These are phyloP conservation scores for Callipepla californica DNA, from an alignment of 2,113 vertebrate species.

Conservation along the genomic window DNA sequence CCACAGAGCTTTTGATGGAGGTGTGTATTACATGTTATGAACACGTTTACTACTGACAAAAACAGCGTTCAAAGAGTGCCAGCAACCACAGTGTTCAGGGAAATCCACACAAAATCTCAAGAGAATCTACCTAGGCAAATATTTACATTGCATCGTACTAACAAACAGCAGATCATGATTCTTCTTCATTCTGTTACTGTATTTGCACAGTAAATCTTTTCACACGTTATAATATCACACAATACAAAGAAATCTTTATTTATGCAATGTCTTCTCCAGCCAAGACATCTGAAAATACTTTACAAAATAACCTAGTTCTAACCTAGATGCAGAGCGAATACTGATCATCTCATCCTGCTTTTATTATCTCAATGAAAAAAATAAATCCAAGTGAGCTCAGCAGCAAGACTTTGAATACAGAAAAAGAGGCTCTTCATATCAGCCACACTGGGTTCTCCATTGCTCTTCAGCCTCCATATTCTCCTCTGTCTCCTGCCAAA, in stretches of 20 bases:
- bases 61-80: neutral
- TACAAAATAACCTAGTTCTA: constrained; percentile 59
- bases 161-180: constrained; percentile 54
- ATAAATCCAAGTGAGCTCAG: constrained; percentile 43
- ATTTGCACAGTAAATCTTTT: constrained; percentile 64
- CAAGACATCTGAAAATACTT: constrained; percentile 54
- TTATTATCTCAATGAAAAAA: constrained; percentile 53
- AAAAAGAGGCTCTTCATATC: neutral
- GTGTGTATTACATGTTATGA: neutral
- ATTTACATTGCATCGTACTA: constrained; percentile 29
- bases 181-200: constrained; percentile 44
- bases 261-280: constrained; percentile 50
- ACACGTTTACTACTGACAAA: neutral
- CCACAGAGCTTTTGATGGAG: neutral
- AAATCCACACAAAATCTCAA: constrained; percentile 29
- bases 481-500: neutral
- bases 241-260: constrained; percentile 50
- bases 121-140: constrained; percentile 44
- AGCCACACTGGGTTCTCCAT: neutral
- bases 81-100: neutral
- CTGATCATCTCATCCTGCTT: constrained; percentile 51
- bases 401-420: neutral
- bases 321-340: constrained; percentile 54
- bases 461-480: neutral
- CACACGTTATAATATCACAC: neutral